These are phyloP conservation scores for Oreochromis aureus DNA, from an alignment of 2,113 vertebrate species.

Conservation along the genomic window DNA sequence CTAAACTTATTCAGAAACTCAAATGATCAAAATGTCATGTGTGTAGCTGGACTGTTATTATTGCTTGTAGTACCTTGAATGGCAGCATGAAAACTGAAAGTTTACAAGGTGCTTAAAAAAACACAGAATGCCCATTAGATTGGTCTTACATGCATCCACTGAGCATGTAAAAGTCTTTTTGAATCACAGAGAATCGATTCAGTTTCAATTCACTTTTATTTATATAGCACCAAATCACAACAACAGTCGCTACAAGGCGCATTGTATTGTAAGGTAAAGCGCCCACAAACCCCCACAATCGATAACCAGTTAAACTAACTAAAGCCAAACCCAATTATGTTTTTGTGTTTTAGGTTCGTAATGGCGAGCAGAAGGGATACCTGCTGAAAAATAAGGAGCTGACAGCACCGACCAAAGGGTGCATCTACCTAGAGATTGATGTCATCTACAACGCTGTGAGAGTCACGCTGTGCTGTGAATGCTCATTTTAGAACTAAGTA, in stretches of 20 bases:
- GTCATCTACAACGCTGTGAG: constrained; percentile 96
- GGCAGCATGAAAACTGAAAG: background rate
- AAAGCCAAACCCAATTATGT: background rate
- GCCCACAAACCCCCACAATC: background rate
- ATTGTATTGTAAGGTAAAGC: background rate
- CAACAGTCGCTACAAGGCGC: background rate
- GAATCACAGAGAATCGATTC: background rate
- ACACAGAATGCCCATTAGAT: background rate
- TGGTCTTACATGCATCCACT: background rate
- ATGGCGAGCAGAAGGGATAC: constrained; percentile 92
- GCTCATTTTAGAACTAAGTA: background rate
- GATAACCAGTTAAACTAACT: background rate
- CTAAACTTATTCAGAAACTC: background rate
- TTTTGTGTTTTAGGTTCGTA: constrained; percentile 85
- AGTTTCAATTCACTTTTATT: background rate
- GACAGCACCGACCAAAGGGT: constrained; percentile 91
- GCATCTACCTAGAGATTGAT: constrained; percentile 92
- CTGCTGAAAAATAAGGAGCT: constrained; percentile 95
- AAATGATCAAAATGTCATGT: background rate
- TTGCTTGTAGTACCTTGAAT: background rate
- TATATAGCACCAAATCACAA: background rate
- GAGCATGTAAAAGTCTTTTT: background rate
- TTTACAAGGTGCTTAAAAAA: background rate
- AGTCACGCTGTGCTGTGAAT: constrained; percentile 5
- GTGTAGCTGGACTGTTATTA: background rate